A percentile compares a stretch with the other conserved stretches of the same genome.
Conservation (phyloP, 1,140 invertebrate species). For the Conus ventricosus region DNA sequence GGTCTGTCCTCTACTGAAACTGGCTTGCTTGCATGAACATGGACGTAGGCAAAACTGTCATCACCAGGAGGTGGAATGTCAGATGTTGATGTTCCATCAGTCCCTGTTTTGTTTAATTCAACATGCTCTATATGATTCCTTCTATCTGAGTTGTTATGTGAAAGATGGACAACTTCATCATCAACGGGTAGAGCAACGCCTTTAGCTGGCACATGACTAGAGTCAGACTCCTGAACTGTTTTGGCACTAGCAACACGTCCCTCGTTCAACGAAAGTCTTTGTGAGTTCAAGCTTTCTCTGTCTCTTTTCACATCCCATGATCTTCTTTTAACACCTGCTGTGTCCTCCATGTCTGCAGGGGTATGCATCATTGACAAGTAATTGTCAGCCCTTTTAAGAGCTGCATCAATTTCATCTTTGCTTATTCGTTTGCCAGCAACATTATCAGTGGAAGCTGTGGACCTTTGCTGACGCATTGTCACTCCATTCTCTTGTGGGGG, state of each 20-base stretch:
- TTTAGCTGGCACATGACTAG: not conserved
- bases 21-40: slow-evolving; percentile 1
- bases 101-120: not conserved
- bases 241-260: not conserved
- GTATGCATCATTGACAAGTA: slow-evolving; percentile 51
- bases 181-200: not conserved
- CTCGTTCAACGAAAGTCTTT: slow-evolving; percentile 30
- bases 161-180: not conserved
- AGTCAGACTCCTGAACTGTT: not conserved
- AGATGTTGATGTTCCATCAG: not conserved
- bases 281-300: slow-evolving; percentile 15
- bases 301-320: slow-evolving; percentile 53
- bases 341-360: slow-evolving; percentile 11
- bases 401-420: slow-evolving; percentile 64
- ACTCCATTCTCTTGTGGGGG: slow-evolving; percentile 13
- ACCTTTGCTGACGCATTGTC: slow-evolving; percentile 40
- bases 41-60: slow-evolving; percentile 6
- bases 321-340: slow-evolving; percentile 44
- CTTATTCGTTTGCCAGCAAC: slow-evolving; percentile 51
- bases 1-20: slow-evolving; percentile 12
- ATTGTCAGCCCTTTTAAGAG: slow-evolving; percentile 62
- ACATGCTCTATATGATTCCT: not conserved
- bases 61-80: not conserved
- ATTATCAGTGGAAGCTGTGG: not conserved
- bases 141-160: not conserved